Evolutionary conservation across 2,113 vertebrate genomes (phyloP).

Genomic region (Ictidomys tridecemlineatus): DNA sequence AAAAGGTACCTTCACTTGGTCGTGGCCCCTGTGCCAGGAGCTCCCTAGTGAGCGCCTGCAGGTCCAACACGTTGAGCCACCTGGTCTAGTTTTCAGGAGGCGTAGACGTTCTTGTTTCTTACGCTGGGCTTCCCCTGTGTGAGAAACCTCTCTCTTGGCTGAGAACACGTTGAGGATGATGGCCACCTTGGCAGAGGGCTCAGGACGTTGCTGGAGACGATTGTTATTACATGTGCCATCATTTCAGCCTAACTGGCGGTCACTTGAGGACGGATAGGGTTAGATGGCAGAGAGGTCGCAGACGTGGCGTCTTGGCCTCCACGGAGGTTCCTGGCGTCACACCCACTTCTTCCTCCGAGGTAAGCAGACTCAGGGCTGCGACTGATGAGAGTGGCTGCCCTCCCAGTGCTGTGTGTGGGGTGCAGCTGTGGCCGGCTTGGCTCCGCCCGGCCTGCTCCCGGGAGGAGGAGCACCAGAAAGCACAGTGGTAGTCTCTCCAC

Average conservation of each 20-base stretch:
- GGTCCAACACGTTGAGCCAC: no score
- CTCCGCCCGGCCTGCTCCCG: neutral
- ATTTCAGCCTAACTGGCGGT: neutral
- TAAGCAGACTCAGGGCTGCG: neutral
- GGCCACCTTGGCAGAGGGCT: neutral
- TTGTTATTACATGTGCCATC: neutral
- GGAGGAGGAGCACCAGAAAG: neutral
- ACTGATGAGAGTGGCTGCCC: no score
- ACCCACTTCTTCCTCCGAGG: neutral
- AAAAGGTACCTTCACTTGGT: conserved; percentile 74
- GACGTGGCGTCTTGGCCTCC: neutral
- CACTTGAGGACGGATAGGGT: neutral
- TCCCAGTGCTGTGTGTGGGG: no score
- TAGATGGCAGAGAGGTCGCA: neutral
- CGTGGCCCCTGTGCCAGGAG: rapidly evolving
- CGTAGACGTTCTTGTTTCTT: neutral
- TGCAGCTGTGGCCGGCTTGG: neutral
- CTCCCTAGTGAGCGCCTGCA: no score
- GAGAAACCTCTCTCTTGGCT: neutral
- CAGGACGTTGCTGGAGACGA: neutral
- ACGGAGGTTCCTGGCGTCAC: neutral
- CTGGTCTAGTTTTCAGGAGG: no score
- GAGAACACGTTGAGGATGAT: neutral
- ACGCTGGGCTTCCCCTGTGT: neutral
- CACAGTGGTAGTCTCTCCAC: no score